These are phyloP conservation scores for Lepidocyrtoides sp. DNA, from an alignment of 2,888 invertebrate genomes.

Conservation along the genomic window DNA sequence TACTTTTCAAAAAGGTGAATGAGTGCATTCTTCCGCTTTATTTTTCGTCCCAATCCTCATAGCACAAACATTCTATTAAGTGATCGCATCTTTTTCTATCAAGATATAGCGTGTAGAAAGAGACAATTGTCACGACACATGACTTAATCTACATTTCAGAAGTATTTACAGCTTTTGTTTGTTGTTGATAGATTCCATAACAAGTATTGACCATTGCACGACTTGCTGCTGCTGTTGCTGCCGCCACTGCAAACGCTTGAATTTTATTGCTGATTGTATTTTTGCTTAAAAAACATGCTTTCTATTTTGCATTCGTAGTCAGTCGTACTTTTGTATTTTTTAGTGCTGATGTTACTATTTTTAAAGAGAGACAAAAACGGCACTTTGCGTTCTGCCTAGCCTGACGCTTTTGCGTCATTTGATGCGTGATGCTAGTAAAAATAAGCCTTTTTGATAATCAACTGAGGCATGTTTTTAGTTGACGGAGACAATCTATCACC, in stretches of 20 bases:
- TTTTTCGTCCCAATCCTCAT: neutral
- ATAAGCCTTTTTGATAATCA: constrained; percentile 25
- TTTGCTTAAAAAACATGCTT: neutral
- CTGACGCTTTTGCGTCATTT: neutral
- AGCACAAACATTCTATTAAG: neutral
- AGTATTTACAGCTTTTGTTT: constrained; percentile 4
- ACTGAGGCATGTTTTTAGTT: constrained; percentile 28
- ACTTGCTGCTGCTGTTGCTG: neutral
- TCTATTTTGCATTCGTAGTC: neutral
- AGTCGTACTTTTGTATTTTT: neutral
- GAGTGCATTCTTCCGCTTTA: constrained; percentile 26
- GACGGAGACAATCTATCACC: constrained; percentile 48
- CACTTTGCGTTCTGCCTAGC: neutral
- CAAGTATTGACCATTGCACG: neutral
- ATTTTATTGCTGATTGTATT: neutral
- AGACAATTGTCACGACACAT: constrained; percentile 5
- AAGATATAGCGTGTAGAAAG: neutral
- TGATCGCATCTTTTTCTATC: neutral
- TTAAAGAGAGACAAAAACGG: neutral
- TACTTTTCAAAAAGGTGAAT: neutral
- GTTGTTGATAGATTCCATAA: neutral
- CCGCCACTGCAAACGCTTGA: too few relatives aligned
- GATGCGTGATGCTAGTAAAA: neutral
- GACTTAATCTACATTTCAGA: neutral
- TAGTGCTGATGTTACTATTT: neutral